phyloP scores from a whole-genome alignment of 2,113 vertebrate species.

The Vicugna pacos region DNA sequence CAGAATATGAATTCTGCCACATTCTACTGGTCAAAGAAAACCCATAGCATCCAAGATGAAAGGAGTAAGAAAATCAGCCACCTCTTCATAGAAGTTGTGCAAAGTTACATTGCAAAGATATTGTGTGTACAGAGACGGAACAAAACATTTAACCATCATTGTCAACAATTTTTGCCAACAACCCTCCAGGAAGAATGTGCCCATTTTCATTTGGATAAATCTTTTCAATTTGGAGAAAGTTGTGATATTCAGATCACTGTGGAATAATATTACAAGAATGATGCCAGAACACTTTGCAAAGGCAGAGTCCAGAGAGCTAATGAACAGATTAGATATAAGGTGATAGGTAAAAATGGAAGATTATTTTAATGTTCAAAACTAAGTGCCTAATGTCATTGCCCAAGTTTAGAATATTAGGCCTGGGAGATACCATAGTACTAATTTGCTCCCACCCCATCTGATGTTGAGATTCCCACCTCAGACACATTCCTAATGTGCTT shows the following conservation, averaged over 20 bases:
- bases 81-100: background rate
- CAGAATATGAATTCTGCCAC: background rate
- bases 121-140: background rate
- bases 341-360: background rate
- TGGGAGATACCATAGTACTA: background rate
- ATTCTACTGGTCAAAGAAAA: background rate
- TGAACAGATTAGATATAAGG: background rate
- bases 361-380: background rate
- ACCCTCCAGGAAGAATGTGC: background rate
- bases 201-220: background rate
- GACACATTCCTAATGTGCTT: background rate
- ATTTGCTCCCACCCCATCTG: background rate
- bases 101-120: background rate
- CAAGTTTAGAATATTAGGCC: background rate
- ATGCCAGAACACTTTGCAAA: background rate
- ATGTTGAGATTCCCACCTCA: background rate
- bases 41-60: background rate
- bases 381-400: background rate
- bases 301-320: background rate
- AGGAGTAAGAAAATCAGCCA: background rate
- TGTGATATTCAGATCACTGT: background rate
- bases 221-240: background rate
- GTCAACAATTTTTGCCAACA: slow-evolving; percentile 54
- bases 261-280: background rate
- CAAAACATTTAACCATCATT: background rate